Evolutionary conservation across 2,888 invertebrate species (phyloP), one percentile per base, ranked within the genome.

Genomic region (Dysmachus trigonus): DNA sequence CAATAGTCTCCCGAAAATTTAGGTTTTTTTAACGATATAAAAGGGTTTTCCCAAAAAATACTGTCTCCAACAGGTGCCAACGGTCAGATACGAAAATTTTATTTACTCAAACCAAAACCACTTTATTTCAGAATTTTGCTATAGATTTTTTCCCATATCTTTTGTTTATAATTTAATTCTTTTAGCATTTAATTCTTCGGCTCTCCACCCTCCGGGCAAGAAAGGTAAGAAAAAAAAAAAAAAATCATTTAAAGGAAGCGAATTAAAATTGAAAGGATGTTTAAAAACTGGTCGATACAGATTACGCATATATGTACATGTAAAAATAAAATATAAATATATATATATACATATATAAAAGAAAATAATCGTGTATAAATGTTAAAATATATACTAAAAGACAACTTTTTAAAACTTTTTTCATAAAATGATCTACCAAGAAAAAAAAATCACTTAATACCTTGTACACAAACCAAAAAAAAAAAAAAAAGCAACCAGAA

Each of bases 401-500:
- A 62, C 22, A 83, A 83, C 53, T 41, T 83, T 83, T 83, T 83
- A 83, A 83, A 62, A 83, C 62, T 62, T 83, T 83, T 83, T 62
- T 62, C 62, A 62, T 27, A 83, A 83, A 30, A 53, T 35, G 38
- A 83, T 62, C 62, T 38, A 83, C 31, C 62, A 83, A 62, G 62
- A 62, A 62, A 62, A 51, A 35, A 35, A 83, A 38, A 35, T 30
- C 31, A 83, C 35, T 83, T 30, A 83, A 83, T 71, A 83, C 71
- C 33, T 83, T 83, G 83, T 83, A 83, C 83, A 83, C 83, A 83
- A 83, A 62, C 83, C 83, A 83, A 83, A 76, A 47, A 81, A 47
- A n/a, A n/a, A n/a, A n/a, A n/a, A n/a, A n/a, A 53, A 83, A 31
- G 83, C 83, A 53, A 71, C 81, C 62, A 62, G 62, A 62, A 62